Conservation (phyloP, 2,113 vertebrate species). For the Psophia crepitans region DNA sequence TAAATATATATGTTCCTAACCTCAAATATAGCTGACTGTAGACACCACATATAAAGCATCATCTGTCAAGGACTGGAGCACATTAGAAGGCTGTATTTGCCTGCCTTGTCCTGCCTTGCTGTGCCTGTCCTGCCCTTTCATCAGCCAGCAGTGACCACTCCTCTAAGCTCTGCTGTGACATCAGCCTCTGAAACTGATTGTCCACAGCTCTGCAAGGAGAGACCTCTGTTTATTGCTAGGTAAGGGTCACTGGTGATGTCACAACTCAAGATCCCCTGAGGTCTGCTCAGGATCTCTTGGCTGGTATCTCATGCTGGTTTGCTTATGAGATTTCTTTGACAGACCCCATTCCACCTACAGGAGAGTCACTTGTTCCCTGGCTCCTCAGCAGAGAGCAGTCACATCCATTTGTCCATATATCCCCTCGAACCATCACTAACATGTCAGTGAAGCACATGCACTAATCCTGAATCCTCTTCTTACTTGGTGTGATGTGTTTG, state of each 20-base stretch:
- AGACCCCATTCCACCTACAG: not conserved
- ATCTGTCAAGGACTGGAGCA: not conserved
- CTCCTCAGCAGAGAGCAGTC: not conserved
- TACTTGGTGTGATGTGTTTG: not conserved
- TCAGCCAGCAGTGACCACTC: not conserved
- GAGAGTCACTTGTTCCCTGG: accelerated
- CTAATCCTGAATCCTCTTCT: not conserved
- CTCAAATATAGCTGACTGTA: not conserved
- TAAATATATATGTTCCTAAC: not conserved
- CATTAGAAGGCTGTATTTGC: not conserved
- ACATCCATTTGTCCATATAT: not conserved
- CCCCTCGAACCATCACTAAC: not conserved
- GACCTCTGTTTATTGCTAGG: not conserved
- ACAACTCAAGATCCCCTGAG: not conserved
- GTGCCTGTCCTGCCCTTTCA: not conserved
- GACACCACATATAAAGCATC: not conserved
- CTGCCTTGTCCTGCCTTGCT: not conserved
- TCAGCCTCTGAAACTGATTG: not conserved
- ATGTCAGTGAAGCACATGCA: not conserved
- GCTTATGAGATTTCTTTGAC: not conserved
- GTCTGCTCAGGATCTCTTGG: not conserved
- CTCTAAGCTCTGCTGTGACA: not conserved
- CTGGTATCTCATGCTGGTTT: not conserved
- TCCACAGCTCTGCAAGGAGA: not conserved
- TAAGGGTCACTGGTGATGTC: not conserved